Base-by-base conservation (phyloP, 2,888 invertebrate genomes). In the Laspeyria flexula region DNA sequence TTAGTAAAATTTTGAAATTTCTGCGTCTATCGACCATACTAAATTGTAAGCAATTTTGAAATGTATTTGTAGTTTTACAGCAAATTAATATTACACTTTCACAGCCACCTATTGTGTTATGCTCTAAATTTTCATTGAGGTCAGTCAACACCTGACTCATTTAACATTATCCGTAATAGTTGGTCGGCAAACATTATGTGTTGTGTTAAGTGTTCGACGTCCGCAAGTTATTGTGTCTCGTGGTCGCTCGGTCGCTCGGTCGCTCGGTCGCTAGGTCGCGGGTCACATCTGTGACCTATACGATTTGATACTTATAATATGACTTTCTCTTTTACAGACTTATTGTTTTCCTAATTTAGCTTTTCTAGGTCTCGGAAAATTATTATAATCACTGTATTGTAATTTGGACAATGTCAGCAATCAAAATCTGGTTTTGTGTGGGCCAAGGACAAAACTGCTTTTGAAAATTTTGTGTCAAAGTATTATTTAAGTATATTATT, bases 101-200 rank as follows among this genome's bases (percentile, higher is more conserved):
- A n/a, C n/a, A n/a, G n/a, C n/a, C n/a, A n/a, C n/a, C n/a, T n/a
- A n/a, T n/a, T n/a, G n/a, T n/a, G n/a, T n/a, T n/a, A n/a, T 15
- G 34, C 15, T 18, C 34, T 15, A 34, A n/a, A 15, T 44, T 29
- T 33, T 15, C 42, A 50, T 44, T 40, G 11, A 40, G 38, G 43
- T 50, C 40, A 50, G 50, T 50, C 50, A 50, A 50, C 40, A 50
- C 7, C 7, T 21, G 21, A 37, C 37, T 21, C 37, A 18, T 18
- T 46, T 35, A 21, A 15, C 41, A 43, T 39, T 50, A 44, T 50
- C 50, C 50, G 50, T 50, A 50, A 40, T 50, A 44, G 33, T 11
- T 27, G 21, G 43, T 44, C 34, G 39, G 6, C 44, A 50, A 50
- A 50, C 34, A 44, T 33, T 34, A 12, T 13, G 2, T 29, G 21